Evolutionary conservation across 2,113 vertebrate genomes (phyloP), one percentile per base, ranked within the genome.

Genomic region (Tretioscincus oriximinensis): DNA sequence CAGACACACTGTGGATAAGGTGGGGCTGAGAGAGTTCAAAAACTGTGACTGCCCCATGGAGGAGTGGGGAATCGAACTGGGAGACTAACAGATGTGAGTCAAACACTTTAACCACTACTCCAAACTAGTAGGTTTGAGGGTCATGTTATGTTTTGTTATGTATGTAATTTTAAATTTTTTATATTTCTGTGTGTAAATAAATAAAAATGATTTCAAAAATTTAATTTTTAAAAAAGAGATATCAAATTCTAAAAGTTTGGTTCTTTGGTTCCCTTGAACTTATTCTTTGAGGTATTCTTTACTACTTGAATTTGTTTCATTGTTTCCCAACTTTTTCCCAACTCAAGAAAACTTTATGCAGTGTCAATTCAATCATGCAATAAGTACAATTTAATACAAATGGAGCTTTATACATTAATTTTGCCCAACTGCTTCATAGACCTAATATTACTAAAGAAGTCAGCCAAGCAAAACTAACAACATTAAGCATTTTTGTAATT

Each of bases 311-410:
- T 66, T 90, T 90, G 16, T 86, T 88, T 69, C 86, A 69, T 87
- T 90, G 74, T 84, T 78, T 28, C 89, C 89, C 84, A 89, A 26
- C 51, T 74, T 92, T 94, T 87, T 93, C 92, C 49, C 87, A 93
- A 92, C 90, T 93, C 81, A 77, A 94, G 90, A 93, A 94, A 94
- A 94, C 78, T 91, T 79, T 88, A 83, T 88, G 84, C 79, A 90
- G 80, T 91, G 90, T 92, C 92, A 90, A 93, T 93, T 95, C 87
- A 92, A 90, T 95, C 90, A 91, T 83, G 90, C 88, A 95, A 93
- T 89, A 95, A 94, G 91, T 58, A 41, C 93, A 95, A 95, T 95
- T 93, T 95, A 94, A 94, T 95, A 93, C 74, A 94, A 94, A 94
- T 93, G 47, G 41, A 51, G 9, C 88, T 93, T 92, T 90, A 93